Base-by-base conservation (phyloP, 2,888 invertebrate genomes). In the Cosmia pyralina region DNA sequence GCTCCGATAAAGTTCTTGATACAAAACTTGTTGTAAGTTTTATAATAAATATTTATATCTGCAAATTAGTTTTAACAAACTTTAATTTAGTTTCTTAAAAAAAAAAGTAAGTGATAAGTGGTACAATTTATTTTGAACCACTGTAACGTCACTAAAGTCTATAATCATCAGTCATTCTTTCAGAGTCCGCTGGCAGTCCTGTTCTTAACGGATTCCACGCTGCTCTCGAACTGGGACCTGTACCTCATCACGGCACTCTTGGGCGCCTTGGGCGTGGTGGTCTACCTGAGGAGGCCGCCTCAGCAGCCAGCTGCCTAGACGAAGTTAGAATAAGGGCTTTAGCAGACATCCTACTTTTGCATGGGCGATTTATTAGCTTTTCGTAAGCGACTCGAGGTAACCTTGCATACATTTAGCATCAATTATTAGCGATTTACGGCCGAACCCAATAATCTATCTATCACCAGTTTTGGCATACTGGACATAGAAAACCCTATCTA, bases 201-300 rank as follows among this genome's bases (percentile, higher is more conserved):
- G 15, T 96, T 97, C 88, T 87, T 94, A 34, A 96, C 97, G 82
- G 97, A 98, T 87, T 97, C 97, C 72, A 94, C 97, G 65, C 96
- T 98, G 68, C 97, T 98, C 22, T 97, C 98, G 53, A 98, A 99
- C 94, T 99, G 99, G 99, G 99, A 99, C 95, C 96, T 99, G 69
- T 99, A 98, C 95, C 96, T 99, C 87, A 98, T 99, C 87, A 98
- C 98, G 38, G 95, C 97, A 62, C 96, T 99, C 46, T 97, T 98
- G 10, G 97, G 98, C 19, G 95, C 98, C n/a, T 96, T 99, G 64
- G 98, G 98, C 46, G 96, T 98, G 19, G 97, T 99, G 66, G 97
- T 99, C 84, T 98, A 98, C 93, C 97, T 98, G 87, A 96, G 98
- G 73, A 96, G 98, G 86, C 97, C 97, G 8, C 72, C 79, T 19